Conservation (phyloP, 2,797 vertebrate species). For the Etheostoma nigrum region DNA sequence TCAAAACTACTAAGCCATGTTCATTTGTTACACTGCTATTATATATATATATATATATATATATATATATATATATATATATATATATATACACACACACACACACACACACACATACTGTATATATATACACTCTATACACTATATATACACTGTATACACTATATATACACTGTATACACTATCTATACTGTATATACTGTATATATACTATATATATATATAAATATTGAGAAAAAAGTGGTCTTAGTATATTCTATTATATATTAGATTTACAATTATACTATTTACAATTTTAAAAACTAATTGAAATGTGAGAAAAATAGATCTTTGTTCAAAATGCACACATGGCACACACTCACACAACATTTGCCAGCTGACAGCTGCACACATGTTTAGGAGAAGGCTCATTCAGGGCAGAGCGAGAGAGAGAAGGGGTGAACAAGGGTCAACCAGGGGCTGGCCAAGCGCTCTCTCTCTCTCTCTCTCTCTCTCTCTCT, state of each 20-base stretch:
- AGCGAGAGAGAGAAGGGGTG: slow-evolving; percentile 62
- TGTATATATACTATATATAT: no score
- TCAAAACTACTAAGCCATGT: not conserved
- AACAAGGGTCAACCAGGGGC: slow-evolving; percentile 69
- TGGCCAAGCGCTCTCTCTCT: slow-evolving; percentile 45
- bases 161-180: no score
- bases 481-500: not conserved
- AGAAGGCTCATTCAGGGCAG: slow-evolving; percentile 66
- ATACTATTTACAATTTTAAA: not conserved
- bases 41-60: no score
- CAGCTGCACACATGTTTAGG: slow-evolving; percentile 79
- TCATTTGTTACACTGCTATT: not conserved
- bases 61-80: no score
- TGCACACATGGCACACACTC: slow-evolving; percentile 45
- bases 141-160: no score
- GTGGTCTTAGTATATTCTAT: not conserved
- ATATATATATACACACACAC: no score
- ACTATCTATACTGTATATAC: no score
- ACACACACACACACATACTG: no score
- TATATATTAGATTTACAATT: no score
- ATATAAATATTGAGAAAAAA: not conserved
- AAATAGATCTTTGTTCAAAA: slow-evolving; percentile 41
- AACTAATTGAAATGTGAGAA: slow-evolving; percentile 38
- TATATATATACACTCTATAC: no score
- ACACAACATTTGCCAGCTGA: slow-evolving; percentile 71